Evolutionary conservation across 1,140 invertebrate genomes (phyloP), one percentile per base, ranked within the genome.

Genomic region (Anastrepha ludens): DNA sequence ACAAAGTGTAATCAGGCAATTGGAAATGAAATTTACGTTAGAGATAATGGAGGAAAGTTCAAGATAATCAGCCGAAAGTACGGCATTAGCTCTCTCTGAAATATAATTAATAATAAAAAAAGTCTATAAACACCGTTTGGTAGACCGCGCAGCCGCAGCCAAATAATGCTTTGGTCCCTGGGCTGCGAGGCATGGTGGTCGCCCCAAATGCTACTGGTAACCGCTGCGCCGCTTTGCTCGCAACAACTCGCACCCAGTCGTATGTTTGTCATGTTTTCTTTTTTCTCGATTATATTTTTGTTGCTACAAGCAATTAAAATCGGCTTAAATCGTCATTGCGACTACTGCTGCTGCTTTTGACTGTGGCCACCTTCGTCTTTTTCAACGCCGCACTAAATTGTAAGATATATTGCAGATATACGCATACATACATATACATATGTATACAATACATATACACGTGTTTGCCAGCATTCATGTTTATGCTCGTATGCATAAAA

Each of bases 271-370:
- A 15, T 60, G 65, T 74, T 60, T 59, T 47, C 50, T 65, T 74
- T 5, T 59, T 17, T 81, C 44, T 64, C 20, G 62, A 62, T 70
- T 44, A 62, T 47, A 81, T 70, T 47, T 87, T 70, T 87, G 74
- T 85, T 87, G 78, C 81, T 87, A 87, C 58, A 55, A 81, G 39
- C 87, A 87, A 87, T 87, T 87, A 87, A 87, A 87, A 87, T 41
- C 87, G 86, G 74, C 87, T 81, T 87, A 87, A 87, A 87, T 13
- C 78, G 58, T 81, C 74, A 81, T 55, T 81, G 74, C 74, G 60
- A 62, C 9, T 86, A 11, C 17, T 64, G 86, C n/a, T 67, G 20
- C 6, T 3, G 59, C 60, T 62, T 60, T 44, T 78, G n/a, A 20
- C 74, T n/a, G 8, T 29, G 47, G 15, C 47, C 20, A 81, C 47